Evolutionary conservation across 2,888 invertebrate genomes (phyloP).

Genomic region (Andrena minutula): DNA sequence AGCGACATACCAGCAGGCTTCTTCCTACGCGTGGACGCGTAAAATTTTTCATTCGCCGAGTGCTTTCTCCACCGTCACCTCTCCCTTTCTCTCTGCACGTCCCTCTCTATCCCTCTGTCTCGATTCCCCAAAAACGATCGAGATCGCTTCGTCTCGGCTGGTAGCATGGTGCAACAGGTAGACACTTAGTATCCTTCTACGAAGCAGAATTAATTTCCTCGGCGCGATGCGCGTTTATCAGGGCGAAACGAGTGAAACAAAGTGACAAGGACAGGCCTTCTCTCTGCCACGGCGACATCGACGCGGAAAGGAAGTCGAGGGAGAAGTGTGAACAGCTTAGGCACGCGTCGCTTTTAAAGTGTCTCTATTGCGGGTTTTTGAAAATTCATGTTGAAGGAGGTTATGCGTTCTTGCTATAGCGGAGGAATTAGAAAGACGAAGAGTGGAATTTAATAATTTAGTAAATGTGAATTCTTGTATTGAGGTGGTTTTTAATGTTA

Average conservation of each 20-base stretch:
- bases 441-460: too few species aligned
- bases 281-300: background rate
- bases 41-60: conserved; percentile 74
- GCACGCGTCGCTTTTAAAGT: background rate
- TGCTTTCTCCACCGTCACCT: conserved; percentile 28
- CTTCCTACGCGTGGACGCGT: conserved; percentile 64
- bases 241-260: conserved; percentile 27
- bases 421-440: too few species aligned
- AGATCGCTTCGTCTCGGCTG: conserved; percentile 65
- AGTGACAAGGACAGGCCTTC: background rate
- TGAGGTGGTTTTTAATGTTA: too few species aligned
- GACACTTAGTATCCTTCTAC: conserved; percentile 75
- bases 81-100: conserved; percentile 9
- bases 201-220: conserved; percentile 67
- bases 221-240: conserved; percentile 56
- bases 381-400: too few species aligned
- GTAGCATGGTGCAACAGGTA: conserved; percentile 75
- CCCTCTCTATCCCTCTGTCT: conserved; percentile 5
- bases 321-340: background rate
- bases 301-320: background rate
- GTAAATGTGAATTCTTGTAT: too few species aligned
- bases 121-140: conserved; percentile 72
- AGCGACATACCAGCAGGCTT: conserved; percentile 36
- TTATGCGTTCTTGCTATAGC: too few species aligned
- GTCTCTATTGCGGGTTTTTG: too few species aligned